A percentile compares a stretch with the other conserved stretches of the same genome.
These are phyloP conservation scores for Pluvialis apricaria DNA, from an alignment of 2,113 vertebrate genomes.

Conservation along the genomic window DNA sequence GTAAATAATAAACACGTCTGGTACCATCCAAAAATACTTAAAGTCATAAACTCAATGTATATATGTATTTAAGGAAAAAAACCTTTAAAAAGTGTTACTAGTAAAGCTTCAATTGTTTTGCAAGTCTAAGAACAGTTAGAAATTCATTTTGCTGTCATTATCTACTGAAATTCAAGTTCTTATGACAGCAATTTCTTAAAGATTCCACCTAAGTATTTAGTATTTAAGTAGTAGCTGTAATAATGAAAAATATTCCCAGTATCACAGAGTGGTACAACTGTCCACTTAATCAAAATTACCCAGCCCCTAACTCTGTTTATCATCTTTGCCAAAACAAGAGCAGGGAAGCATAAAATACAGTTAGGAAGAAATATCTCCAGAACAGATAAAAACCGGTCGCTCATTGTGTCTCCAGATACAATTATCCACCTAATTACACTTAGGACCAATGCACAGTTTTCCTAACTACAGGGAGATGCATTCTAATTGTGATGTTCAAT, in stretches of 20 bases:
- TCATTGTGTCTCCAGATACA: neutral
- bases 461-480: neutral
- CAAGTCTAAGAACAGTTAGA: neutral
- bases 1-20: neutral
- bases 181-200: neutral
- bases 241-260: neutral
- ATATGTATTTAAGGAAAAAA: neutral
- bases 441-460: neutral
- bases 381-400: neutral
- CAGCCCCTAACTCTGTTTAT: neutral
- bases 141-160: neutral
- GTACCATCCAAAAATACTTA: neutral
- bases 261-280: neutral
- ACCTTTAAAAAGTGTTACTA: neutral
- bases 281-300: neutral
- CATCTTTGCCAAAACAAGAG: neutral
- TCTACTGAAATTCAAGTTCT: neutral
- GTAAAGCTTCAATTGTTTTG: neutral
- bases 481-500: neutral
- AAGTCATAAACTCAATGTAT: neutral
- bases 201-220: neutral
- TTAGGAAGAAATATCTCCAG: neutral
- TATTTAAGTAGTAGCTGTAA: neutral
- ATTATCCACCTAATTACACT: constrained; percentile 24
- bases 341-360: neutral